A percentile compares a stretch with the other conserved stretches of the same genome.
Conservation (phyloP, 2,797 vertebrate genomes). For the Enteromius afrohamiltoni region DNA sequence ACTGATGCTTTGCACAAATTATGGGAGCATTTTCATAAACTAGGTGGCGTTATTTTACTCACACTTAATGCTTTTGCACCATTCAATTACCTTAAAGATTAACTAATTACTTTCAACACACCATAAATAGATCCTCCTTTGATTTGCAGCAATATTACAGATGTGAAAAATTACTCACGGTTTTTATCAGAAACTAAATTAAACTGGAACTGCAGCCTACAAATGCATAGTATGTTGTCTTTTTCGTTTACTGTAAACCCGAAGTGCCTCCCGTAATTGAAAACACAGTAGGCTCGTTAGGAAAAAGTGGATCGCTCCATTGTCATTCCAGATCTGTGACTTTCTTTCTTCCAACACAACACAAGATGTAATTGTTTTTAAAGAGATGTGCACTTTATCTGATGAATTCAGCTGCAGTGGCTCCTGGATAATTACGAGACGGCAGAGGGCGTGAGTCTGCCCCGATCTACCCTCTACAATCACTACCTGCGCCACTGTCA, state of each 20-base stretch:
- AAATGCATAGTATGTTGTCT: too few species aligned
- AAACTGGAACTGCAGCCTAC: too few species aligned
- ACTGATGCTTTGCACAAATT: background rate
- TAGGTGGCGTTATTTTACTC: too few species aligned
- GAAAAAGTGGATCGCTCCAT: background rate
- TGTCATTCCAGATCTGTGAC: background rate
- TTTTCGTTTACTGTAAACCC: too few species aligned
- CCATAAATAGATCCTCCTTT: background rate
- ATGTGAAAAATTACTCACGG: too few species aligned
- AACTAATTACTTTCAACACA: background rate
- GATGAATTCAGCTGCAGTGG: slow-evolving; percentile 84
- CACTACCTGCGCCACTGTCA: slow-evolving; percentile 98
- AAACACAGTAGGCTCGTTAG: background rate
- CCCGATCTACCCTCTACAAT: slow-evolving; percentile 95
- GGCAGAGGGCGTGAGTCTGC: slow-evolving; percentile 95
- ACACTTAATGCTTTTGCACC: too few species aligned
- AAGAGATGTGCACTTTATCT: background rate
- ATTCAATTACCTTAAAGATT: too few species aligned
- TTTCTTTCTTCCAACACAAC: background rate
- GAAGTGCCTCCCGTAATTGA: background rate
- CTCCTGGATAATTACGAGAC: slow-evolving; percentile 98
- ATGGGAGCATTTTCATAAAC: background rate
- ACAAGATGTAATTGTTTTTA: background rate
- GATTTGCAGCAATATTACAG: background rate
- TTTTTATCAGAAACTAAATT: too few species aligned